Evolutionary conservation across 2,888 invertebrate species (phyloP).

Genomic region (Miltochrista miniata): DNA sequence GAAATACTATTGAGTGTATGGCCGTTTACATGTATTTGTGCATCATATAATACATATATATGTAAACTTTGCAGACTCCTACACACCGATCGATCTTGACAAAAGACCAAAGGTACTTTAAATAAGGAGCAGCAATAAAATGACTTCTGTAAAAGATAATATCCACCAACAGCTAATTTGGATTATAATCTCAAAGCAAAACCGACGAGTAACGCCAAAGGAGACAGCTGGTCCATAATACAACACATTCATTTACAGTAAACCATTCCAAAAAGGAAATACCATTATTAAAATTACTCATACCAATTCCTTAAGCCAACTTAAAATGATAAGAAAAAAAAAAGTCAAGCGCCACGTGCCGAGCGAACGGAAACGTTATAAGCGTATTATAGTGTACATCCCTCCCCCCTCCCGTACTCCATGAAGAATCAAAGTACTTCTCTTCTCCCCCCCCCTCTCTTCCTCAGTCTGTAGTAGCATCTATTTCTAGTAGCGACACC

Average conservation of each 20-base stretch:
- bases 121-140: too few relatives aligned
- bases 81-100: too few relatives aligned
- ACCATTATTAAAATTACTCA: slow-evolving; percentile 27
- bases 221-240: too few relatives aligned
- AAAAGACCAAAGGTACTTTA: too few relatives aligned
- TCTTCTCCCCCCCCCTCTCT: slow-evolving; percentile 9
- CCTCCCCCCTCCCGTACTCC: slow-evolving; percentile 6
- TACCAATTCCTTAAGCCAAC: slow-evolving; percentile 27
- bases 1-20: too few relatives aligned
- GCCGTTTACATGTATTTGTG: too few relatives aligned
- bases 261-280: slow-evolving; percentile 22
- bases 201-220: too few relatives aligned
- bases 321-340: slow-evolving; percentile 59
- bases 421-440: slow-evolving; percentile 26
- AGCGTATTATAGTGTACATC: slow-evolving; percentile 10
- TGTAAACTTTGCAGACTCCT: too few relatives aligned
- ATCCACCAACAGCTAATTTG: too few relatives aligned
- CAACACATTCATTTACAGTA: neutral
- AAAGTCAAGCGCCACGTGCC: slow-evolving; percentile 40
- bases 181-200: too few relatives aligned
- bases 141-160: too few relatives aligned
- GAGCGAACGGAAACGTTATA: slow-evolving; percentile 13
- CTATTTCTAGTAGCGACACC: slow-evolving; percentile 65
- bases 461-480: slow-evolving; percentile 48
- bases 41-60: too few relatives aligned